A percentile compares a stretch with the other conserved stretches of the same genome.
These are phyloP conservation scores for Amiota communis DNA, from an alignment of 2,888 invertebrate genomes.

Conservation along the genomic window DNA sequence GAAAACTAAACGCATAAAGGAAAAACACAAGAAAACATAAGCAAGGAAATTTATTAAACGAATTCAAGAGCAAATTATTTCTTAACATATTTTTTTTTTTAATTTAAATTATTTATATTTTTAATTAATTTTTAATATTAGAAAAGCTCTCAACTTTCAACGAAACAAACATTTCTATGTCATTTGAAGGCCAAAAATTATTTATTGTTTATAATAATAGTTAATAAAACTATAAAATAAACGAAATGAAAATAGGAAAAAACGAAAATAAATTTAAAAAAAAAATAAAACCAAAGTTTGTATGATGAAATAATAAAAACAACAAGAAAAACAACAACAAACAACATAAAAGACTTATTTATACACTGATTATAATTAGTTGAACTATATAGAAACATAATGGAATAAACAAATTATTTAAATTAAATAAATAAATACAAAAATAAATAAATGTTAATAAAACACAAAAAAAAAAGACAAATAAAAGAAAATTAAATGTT, in stretches of 20 bases:
- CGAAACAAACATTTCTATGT: neutral
- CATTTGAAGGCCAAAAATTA: neutral
- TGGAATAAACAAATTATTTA: constrained; percentile 42
- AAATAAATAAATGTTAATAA: constrained; percentile 27
- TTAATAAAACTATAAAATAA: constrained; percentile 38
- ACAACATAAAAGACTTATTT: constrained; percentile 62
- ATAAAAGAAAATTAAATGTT: neutral
- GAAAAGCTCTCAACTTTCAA: neutral
- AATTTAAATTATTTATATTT: neutral
- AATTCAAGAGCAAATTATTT: neutral
- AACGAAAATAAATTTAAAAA: neutral
- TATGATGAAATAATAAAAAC: no score
- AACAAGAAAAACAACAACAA: constrained; percentile 42
- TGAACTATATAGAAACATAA: constrained; percentile 48
- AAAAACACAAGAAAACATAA: no score
- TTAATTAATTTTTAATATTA: no score
- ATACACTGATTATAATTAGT: constrained; percentile 67
- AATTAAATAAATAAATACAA: constrained; percentile 33
- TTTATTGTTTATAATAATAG: constrained; percentile 33
- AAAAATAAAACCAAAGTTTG: constrained; percentile 37
- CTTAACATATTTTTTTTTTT: neutral
- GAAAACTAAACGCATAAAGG: no score
- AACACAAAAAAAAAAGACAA: constrained; percentile 23
- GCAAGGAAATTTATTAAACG: neutral
- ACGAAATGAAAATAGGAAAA: neutral